Conservation (phyloP, 2,888 invertebrate genomes). For the Luperina testacea region DNA sequence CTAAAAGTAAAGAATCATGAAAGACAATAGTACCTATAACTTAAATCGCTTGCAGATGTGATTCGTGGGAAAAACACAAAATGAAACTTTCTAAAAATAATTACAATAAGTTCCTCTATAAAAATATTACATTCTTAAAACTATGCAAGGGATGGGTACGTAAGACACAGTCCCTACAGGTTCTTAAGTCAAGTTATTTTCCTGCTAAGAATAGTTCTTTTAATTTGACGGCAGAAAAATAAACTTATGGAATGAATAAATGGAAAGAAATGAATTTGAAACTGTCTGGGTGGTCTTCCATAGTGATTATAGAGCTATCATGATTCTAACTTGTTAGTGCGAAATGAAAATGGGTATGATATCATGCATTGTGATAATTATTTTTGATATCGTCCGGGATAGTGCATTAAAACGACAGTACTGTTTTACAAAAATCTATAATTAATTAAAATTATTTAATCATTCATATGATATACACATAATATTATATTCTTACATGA, state of each 20-base stretch:
- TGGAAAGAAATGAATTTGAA: background rate
- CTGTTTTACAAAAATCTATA: slow-evolving; percentile 41
- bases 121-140: too few species aligned
- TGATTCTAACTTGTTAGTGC: slow-evolving; percentile 19
- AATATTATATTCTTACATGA: slow-evolving; percentile 29
- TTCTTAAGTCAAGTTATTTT: background rate
- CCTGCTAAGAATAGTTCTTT: background rate
- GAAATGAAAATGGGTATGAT: slow-evolving; percentile 26
- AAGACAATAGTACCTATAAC: too few species aligned
- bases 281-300: background rate
- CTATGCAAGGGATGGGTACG: too few species aligned
- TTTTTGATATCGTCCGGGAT: slow-evolving; percentile 28
- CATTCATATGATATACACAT: slow-evolving; percentile 35
- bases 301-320: background rate
- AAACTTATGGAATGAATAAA: background rate
- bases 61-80: too few species aligned
- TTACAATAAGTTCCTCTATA: too few species aligned
- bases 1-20: too few species aligned
- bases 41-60: too few species aligned
- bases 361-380: slow-evolving; percentile 26
- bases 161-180: too few species aligned
- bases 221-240: background rate
- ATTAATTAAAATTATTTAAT: slow-evolving; percentile 37
- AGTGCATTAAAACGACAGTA: slow-evolving; percentile 50
- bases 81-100: too few species aligned